Base-by-base conservation (phyloP, 2,797 vertebrate species). In the Masticophis lateralis region DNA sequence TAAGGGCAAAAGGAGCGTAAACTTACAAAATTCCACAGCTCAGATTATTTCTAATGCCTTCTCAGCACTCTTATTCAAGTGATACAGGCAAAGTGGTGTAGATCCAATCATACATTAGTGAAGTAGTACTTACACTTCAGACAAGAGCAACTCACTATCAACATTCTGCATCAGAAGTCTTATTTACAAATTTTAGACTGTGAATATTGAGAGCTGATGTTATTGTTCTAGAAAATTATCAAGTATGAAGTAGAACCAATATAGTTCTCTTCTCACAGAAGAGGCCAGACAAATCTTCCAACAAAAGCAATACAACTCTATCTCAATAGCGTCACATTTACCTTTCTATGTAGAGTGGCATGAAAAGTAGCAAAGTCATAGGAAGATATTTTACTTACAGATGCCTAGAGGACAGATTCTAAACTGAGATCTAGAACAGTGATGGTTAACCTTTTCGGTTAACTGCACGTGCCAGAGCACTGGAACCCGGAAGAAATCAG, bases 131-230 rank as follows among this genome's bases (percentile, higher is more conserved):
- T 93, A 56, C 55, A 88, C 63, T 88, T 60, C 28, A 88, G 90
- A 88, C 92, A 93, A 91, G 86, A 89, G 90, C 86, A 43, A 79
- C 66, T 93, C 25, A 57, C 60, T 9, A n/a, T 59, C n/a, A 8
- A 55, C 55, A 63, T 89, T 93, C 22, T 61, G n/a, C 87, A 88
- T 88, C 66, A 22, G 22, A 25, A 83, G 56, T 32, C 66, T 12
- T 89, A 13, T 88, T 91, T 88, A 61, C 66, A 83, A 55, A 57
- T 53, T 93, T 32, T 32, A 43, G 47, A 74, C 22, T 53, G 5
- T 74, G 88, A 91, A 91, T 79, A n/a, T 57, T 10, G 9, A 43
- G n/a, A 86, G 92, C 3, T 25, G 18, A 47, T 91, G 20, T 5
- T 20, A 25, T 55, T 25, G 47, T 56, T 57, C 11, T 20, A 66